These are phyloP conservation scores for Stomatorhinus walkeri DNA, from an alignment of 2,797 vertebrate species.

Conservation along the genomic window DNA sequence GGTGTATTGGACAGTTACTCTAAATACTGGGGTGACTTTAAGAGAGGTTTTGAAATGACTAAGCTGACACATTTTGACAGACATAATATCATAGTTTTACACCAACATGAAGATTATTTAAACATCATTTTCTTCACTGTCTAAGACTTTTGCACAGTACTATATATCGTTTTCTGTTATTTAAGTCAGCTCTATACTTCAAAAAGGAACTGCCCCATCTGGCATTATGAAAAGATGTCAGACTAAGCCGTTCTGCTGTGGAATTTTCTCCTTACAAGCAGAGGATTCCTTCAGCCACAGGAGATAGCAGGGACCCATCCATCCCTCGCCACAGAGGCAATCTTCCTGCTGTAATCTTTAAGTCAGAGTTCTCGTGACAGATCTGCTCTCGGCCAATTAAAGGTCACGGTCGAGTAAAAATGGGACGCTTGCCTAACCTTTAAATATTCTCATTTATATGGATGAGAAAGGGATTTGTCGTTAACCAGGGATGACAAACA, in stretches of 20 bases:
- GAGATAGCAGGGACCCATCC: constrained; percentile 21
- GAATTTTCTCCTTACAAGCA: constrained; percentile 4
- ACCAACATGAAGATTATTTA: neutral
- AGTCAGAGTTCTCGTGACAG: constrained; percentile 10
- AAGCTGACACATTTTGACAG: neutral
- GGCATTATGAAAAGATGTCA: neutral
- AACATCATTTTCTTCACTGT: neutral
- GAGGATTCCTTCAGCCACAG: neutral
- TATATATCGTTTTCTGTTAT: neutral
- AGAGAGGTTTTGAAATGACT: neutral
- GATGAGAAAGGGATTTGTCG: constrained; percentile 49
- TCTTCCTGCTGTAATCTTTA: constrained; percentile 10
- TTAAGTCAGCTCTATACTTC: neutral
- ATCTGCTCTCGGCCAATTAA: neutral
- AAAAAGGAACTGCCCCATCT: constrained; percentile 3
- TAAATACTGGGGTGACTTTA: neutral
- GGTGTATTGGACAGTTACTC: neutral
- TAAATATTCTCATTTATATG: constrained; percentile 54
- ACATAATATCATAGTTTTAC: neutral
- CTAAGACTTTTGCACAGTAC: neutral
- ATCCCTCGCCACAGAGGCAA: constrained; percentile 23
- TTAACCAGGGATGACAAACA: constrained; percentile 55
- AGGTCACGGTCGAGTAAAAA: constrained; percentile 36
- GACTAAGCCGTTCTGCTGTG: constrained; percentile 8
- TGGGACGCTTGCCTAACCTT: constrained; percentile 44